Evolutionary conservation across 1,140 invertebrate genomes (phyloP).

Genomic region (Tetramorium simillimum): DNA sequence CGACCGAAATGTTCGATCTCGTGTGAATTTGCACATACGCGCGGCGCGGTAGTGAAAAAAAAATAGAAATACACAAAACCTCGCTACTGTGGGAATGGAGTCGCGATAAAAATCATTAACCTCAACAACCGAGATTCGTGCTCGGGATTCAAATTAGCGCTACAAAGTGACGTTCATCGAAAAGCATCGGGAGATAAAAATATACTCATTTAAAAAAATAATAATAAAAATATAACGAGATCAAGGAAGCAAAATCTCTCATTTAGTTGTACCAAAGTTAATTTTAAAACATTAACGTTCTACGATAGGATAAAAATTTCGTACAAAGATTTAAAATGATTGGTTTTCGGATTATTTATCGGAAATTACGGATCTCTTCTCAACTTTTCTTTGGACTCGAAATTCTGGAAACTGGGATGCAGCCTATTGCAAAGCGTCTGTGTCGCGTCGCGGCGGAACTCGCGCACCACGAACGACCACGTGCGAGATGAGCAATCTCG

Average conservation of each 20-base stretch:
- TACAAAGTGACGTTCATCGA: background rate
- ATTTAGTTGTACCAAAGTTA: background rate
- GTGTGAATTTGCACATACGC: slow-evolving; percentile 39
- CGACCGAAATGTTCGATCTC: slow-evolving; percentile 36
- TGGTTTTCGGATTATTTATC: background rate
- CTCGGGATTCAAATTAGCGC: slow-evolving; percentile 23
- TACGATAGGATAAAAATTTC: background rate
- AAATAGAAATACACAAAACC: slow-evolving; percentile 26
- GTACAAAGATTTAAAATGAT: background rate
- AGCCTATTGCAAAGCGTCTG: background rate
- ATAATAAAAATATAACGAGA: slow-evolving; percentile 1
- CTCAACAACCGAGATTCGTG: slow-evolving; percentile 12
- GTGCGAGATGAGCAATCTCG: slow-evolving; percentile 53
- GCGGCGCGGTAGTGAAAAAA: background rate
- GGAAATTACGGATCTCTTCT: background rate
- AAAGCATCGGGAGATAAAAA: slow-evolving; percentile 13
- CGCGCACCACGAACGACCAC: background rate
- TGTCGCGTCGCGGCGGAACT: slow-evolving; percentile 19
- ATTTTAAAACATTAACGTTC: background rate
- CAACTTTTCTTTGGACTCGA: background rate
- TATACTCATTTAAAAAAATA: background rate
- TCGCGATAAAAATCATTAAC: slow-evolving; percentile 57
- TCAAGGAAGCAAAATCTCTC: background rate
- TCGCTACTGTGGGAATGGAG: slow-evolving; percentile 16
- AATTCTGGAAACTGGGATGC: background rate